Evolutionary conservation across 1,140 invertebrate genomes (phyloP).

Genomic region (Oryzaephilus surinamensis): DNA sequence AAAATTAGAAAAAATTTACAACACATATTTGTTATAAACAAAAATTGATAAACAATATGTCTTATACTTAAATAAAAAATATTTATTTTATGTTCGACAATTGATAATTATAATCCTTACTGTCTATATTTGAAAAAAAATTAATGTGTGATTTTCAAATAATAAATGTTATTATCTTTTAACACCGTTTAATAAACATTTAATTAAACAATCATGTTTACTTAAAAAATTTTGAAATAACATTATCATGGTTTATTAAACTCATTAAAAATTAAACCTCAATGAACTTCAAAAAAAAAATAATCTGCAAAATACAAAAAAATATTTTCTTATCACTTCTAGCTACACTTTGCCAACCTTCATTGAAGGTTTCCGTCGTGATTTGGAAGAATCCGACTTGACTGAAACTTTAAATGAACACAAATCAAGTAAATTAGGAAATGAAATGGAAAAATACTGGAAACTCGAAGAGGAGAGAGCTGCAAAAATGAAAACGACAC

Average conservation of each 20-base stretch:
- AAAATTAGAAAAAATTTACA: too few species aligned
- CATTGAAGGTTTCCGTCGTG: conserved; percentile 41
- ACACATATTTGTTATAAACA: too few species aligned
- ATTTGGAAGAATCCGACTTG: conserved; percentile 46
- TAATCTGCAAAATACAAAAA: too few species aligned
- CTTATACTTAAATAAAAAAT: too few species aligned
- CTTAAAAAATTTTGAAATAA: conserved; percentile 8
- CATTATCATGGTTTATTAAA: background rate
- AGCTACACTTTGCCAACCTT: conserved; percentile 44
- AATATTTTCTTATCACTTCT: conserved; percentile 9
- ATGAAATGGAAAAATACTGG: conserved; percentile 44
- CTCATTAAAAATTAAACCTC: background rate
- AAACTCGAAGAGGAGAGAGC: conserved; percentile 36
- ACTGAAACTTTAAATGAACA: conserved; percentile 47
- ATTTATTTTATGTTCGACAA: too few species aligned
- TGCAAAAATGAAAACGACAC: conserved; percentile 20
- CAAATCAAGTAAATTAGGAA: conserved; percentile 43
- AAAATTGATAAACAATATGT: too few species aligned
- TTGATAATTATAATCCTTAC: too few species aligned
- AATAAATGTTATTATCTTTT: too few species aligned
- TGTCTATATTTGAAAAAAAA: too few species aligned
- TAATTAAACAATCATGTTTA: too few species aligned
- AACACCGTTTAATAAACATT: too few species aligned
- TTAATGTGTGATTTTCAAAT: too few species aligned
- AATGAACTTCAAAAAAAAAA: background rate